Percentiles rank a stretch among this genome's conserved stretches.
Evolutionary conservation across 2,113 vertebrate species (phyloP).

Genomic region (Gila orcuttii): DNA sequence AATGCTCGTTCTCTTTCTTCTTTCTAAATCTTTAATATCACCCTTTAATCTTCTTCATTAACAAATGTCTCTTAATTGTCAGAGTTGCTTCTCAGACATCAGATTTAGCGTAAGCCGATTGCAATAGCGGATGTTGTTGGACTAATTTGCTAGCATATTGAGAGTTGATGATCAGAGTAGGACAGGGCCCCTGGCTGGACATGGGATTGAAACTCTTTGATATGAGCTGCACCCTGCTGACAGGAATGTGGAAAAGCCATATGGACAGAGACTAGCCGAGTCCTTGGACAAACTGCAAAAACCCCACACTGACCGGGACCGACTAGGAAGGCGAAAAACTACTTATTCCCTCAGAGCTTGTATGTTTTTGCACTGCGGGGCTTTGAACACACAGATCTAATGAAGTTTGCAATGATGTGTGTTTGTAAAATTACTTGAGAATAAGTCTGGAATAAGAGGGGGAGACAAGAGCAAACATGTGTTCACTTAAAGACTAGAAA

Average conservation of each 20-base stretch:
- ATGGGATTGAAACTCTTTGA: conserved; percentile 57
- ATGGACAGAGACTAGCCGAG: conserved; percentile 63
- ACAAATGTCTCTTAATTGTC: conserved; percentile 70
- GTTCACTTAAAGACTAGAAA: conserved; percentile 35
- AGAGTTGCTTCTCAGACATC: conserved; percentile 71
- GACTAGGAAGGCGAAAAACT: conserved; percentile 31
- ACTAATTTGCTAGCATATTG: conserved; percentile 65
- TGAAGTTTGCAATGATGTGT: conserved; percentile 26
- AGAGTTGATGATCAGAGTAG: conserved; percentile 55
- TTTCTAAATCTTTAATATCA: conserved; percentile 41
- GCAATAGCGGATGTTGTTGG: conserved; percentile 61
- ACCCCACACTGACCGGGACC: conserved; percentile 24
- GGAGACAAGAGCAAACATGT: conserved; percentile 25
- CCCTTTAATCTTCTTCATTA: conserved; percentile 75
- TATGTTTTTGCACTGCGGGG: conserved; percentile 31
- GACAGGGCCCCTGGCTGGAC: conserved; percentile 52
- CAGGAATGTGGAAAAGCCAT: conserved; percentile 68
- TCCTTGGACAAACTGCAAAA: conserved; percentile 48
- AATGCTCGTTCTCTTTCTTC: background rate
- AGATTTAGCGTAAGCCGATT: conserved; percentile 75
- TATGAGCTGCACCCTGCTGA: conserved; percentile 66
- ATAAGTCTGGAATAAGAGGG: conserved; percentile 15
- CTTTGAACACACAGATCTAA: conserved; percentile 22
- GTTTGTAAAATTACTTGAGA: conserved; percentile 31
- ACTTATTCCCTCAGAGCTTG: conserved; percentile 25